Base-by-base conservation (phyloP, 2,797 vertebrate genomes). In the Mormyrops attenuatus region DNA sequence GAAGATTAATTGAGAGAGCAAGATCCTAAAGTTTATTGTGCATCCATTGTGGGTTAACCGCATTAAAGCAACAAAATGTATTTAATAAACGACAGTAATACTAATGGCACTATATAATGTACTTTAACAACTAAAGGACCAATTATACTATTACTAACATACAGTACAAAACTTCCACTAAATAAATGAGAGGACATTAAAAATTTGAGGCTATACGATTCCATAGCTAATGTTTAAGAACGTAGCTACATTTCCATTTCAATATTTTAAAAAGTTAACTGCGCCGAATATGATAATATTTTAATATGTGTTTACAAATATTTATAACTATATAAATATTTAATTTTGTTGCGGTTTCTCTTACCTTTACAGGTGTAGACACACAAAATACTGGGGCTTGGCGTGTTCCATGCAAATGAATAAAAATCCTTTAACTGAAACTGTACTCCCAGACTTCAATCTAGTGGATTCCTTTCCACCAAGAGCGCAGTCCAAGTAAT, bases 281-380 rank as follows among this genome's bases (percentile, higher is more conserved):
- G 30, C 15, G 34, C 73, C 73, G 34, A 41, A n/a, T 80, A 20
- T 80, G 73, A 44, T 73, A 73, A 73, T 44, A 80, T 80, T 47
- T 44, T 44, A 80, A 41, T 80, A 41, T n/a, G 17, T 80, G 20
- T 44, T 41, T 20, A 3, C 38, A 41, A 44, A 80, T n/a, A 44
- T 44, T 4, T 20, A 41, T n/a, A 80, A 8, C n/a, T 8, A n/a
- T 44, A 80, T 80, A 1, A 8, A 38, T 80, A 44, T 44, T 80
- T 44, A n/a, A 7, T 80, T 80, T 80, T 6, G 30, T 11, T 30
- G 53, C 13, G 22, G 57, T 26, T n/a, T 55, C 88, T 88, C 90
- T 20, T 90, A 93, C 93, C 92, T 93, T 92, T 89, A 87, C 91
- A 93, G 92, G 90, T 91, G 92, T 90, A 85, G 82, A 30, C 82